Evolutionary conservation across 2,888 invertebrate species (phyloP), one percentile per base, ranked within the genome.

Genomic region (Crioceris asparagi): DNA sequence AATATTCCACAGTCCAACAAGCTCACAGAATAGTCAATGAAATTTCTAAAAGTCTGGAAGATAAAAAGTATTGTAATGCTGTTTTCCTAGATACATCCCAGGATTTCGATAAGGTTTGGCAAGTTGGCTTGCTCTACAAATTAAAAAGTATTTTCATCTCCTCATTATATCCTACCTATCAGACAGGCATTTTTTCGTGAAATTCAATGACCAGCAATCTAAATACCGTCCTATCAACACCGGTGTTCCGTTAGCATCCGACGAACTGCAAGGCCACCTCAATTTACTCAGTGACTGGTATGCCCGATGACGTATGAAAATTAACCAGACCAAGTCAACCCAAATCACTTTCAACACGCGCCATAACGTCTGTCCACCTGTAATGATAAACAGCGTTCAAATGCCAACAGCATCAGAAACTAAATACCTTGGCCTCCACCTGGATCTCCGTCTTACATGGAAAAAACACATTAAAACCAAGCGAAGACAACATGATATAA

Each of bases 201-300:
- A 29, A 32, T 44, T 44, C 23, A 41, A 29, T n/a, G 12, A 29
- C 29, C 29, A 29, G 26, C 37, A 29, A 29, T 29, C 29, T 12
- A 29, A 29, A 7, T 29, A 15, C 29, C 16, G 14, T 10, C 29
- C 12, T 29, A 29, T 29, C 16, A 11, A 29, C 6, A 15, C 29
- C 8, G 29, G 29, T 29, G 8, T 29, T 29, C 29, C 29, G 14
- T 3, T 6, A 15, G 4, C 16, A 29, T 10, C 14, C 29, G n/a
- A n/a, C n/a, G n/a, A n/a, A n/a, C n/a, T n/a, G n/a, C n/a, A n/a
- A n/a, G n/a, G n/a, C n/a, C n/a, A n/a, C n/a, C n/a, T n/a, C n/a
- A n/a, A n/a, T n/a, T n/a, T n/a, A n/a, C n/a, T n/a, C n/a, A n/a
- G n/a, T n/a, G n/a, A n/a, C n/a, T 29, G 29, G 29, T 29, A 29